Conservation (phyloP, 2,113 vertebrate genomes). For the Ceuthmochares aereus region DNA sequence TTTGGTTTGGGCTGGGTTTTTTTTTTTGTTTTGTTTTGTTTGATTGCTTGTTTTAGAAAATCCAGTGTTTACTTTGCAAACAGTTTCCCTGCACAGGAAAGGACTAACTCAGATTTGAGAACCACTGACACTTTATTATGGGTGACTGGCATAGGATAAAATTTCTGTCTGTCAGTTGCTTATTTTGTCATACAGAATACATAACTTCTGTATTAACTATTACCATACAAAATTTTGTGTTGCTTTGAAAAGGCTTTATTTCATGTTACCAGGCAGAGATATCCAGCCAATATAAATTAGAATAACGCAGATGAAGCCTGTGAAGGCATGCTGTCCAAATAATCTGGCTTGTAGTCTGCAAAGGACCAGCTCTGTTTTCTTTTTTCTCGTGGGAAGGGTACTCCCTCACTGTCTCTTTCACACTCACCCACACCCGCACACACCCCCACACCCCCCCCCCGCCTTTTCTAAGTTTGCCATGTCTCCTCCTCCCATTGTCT, state of each 20-base stretch:
- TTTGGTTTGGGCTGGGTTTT: not conserved
- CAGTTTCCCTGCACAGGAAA: not conserved
- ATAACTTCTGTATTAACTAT: not conserved
- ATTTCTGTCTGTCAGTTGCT: not conserved
- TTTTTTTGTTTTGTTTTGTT: not conserved
- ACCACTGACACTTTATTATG: not conserved
- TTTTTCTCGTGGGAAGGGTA: not conserved
- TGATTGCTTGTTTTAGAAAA: constrained; percentile 22
- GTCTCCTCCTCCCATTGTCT: constrained; percentile 27
- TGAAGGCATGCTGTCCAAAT: not conserved
- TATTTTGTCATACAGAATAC: not conserved
- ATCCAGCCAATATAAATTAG: not conserved
- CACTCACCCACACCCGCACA: not conserved
- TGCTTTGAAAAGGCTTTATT: not conserved
- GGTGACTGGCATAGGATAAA: not conserved
- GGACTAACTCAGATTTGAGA: not conserved
- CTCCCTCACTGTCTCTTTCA: not conserved
- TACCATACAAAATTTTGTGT: not conserved
- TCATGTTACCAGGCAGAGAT: not conserved
- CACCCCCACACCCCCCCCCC: too few species aligned
- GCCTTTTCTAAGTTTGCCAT: not conserved
- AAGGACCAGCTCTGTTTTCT: not conserved
- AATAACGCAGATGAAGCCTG: not conserved
- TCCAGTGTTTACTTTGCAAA: not conserved
- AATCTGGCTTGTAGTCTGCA: not conserved